Conservation (phyloP, 2,888 invertebrate genomes). For the Caenorhabditis auriculariae region DNA sequence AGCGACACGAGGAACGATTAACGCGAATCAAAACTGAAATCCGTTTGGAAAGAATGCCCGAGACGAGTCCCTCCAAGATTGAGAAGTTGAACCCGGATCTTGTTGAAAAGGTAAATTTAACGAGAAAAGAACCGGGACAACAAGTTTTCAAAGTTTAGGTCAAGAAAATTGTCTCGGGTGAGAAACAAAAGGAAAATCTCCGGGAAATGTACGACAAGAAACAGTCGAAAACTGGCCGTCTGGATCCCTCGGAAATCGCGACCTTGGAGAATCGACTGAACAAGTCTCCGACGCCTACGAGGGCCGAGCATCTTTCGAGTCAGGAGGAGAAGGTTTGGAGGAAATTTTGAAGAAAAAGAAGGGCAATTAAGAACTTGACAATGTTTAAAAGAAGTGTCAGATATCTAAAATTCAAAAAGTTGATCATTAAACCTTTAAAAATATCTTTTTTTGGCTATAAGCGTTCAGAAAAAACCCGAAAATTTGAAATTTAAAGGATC, state of each 20-base stretch:
- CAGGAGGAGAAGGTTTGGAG: slow-evolving; percentile 43
- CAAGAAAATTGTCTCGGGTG: slow-evolving; percentile 31
- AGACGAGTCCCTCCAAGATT: slow-evolving; percentile 3
- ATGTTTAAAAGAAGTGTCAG: too few relatives aligned
- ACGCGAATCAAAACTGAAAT: slow-evolving; percentile 9
- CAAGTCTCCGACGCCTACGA: neutral
- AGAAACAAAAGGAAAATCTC: slow-evolving; percentile 13
- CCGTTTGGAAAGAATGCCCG: neutral
- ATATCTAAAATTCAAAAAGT: too few relatives aligned
- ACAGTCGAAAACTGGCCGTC: neutral
- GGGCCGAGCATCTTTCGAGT: slow-evolving; percentile 17
- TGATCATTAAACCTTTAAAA: too few relatives aligned
- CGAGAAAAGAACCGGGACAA: neutral
- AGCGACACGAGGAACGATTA: slow-evolving; percentile 4
- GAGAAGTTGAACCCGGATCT: slow-evolving; percentile 29
- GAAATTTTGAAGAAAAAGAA: too few relatives aligned
- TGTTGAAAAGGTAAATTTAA: slow-evolving; percentile 25
- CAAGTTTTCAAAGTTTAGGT: slow-evolving; percentile 11
- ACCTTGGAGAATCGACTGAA: neutral
- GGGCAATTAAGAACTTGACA: too few relatives aligned
- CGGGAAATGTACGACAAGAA: slow-evolving; percentile 5
- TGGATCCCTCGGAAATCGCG: neutral
- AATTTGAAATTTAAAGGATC: too few relatives aligned
- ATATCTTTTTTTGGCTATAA: too few relatives aligned
- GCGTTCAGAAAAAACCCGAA: too few relatives aligned